Evolutionary conservation across 2,888 invertebrate species (phyloP).

Genomic region (Silvanus unidentatus): DNA sequence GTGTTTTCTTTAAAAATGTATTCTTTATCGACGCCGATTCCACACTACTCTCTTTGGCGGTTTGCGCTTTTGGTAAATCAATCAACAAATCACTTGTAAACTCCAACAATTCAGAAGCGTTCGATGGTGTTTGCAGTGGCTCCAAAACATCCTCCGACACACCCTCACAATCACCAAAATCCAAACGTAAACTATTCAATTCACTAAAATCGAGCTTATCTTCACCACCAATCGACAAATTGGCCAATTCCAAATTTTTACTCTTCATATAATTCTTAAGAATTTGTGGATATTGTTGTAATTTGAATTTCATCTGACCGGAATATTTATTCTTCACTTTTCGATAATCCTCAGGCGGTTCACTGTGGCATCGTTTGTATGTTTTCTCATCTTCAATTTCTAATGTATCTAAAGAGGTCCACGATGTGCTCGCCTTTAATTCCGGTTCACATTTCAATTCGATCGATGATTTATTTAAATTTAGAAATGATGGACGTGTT

Average conservation of each 20-base stretch:
- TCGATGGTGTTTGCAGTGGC: slow-evolving; percentile 68
- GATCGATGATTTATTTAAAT: slow-evolving; percentile 1
- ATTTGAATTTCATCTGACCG: slow-evolving; percentile 63
- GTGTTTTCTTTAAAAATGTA: background rate
- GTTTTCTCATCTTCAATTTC: slow-evolving; percentile 7
- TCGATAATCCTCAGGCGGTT: slow-evolving; percentile 31
- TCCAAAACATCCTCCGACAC: slow-evolving; percentile 48
- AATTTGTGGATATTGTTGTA: slow-evolving; percentile 68
- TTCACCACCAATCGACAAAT: slow-evolving; percentile 55
- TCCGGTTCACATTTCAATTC: slow-evolving; percentile 2
- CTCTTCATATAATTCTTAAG: slow-evolving; percentile 71
- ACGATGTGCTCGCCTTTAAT: slow-evolving; percentile 31
- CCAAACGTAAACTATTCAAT: slow-evolving; percentile 25
- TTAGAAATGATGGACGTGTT: background rate
- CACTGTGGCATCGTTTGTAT: slow-evolving; percentile 35
- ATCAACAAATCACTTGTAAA: slow-evolving; percentile 46
- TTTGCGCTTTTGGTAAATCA: slow-evolving; percentile 8
- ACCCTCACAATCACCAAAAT: slow-evolving; percentile 28
- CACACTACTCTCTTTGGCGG: slow-evolving; percentile 1
- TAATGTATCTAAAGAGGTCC: slow-evolving; percentile 18
- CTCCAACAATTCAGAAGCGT: slow-evolving; percentile 69
- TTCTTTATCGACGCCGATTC: background rate
- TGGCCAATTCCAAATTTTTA: slow-evolving; percentile 61
- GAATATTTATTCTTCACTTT: slow-evolving; percentile 54
- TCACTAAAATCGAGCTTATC: slow-evolving; percentile 46